Conservation (phyloP, 2,113 vertebrate species). For the Pleuronectes platessa region DNA sequence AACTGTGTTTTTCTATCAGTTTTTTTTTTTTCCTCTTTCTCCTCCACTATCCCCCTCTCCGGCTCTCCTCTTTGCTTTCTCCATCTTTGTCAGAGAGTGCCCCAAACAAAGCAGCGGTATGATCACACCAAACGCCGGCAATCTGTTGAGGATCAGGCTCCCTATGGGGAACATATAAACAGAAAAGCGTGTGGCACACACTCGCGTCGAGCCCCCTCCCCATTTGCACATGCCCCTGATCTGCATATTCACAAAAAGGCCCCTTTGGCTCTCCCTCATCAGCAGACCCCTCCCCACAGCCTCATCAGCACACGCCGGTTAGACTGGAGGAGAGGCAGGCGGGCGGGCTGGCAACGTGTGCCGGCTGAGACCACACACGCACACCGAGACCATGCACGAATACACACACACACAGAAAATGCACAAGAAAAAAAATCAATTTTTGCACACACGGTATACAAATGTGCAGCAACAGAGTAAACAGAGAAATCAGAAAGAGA, state of each 20-base stretch:
- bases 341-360: conserved; percentile 60
- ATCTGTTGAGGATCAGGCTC: conserved; percentile 91
- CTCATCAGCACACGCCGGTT: conserved; percentile 79
- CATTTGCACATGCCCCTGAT: conserved; percentile 77
- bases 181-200: conserved; percentile 83
- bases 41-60: conserved; percentile 53
- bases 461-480: conserved; percentile 69
- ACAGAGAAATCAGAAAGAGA: conserved; percentile 73
- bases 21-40: conserved; percentile 21
- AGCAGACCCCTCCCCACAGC: conserved; percentile 75
- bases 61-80: conserved; percentile 65
- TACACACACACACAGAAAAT: conserved; percentile 48
- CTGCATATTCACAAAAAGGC: conserved; percentile 86
- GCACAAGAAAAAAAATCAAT: conserved; percentile 52
- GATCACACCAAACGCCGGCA: conserved; percentile 88
- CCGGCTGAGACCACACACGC: conserved; percentile 66
- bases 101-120: conserved; percentile 84
- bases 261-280: conserved; percentile 76
- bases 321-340: conserved; percentile 68
- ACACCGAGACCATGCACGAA: conserved; percentile 37
- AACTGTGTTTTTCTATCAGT: conserved; percentile 80
- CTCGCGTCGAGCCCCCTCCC: conserved; percentile 57
- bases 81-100: conserved; percentile 71
- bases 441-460: conserved; percentile 59
- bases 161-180: conserved; percentile 86